These are phyloP conservation scores for Ectropis grisescens DNA, from an alignment of 1,140 invertebrate species.

Conservation along the genomic window DNA sequence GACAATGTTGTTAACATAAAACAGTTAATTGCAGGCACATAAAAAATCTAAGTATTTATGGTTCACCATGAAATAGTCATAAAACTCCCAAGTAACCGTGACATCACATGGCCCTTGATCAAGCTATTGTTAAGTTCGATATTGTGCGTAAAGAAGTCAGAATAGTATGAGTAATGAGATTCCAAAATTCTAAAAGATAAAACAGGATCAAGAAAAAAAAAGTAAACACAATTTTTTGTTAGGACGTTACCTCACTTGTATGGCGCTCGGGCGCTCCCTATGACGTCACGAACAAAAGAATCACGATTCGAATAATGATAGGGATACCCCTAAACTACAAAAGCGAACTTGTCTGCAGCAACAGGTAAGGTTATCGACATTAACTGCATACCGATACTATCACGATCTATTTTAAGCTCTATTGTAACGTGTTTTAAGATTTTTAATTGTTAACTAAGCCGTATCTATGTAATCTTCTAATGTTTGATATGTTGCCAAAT, in stretches of 20 bases:
- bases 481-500: too few species aligned
- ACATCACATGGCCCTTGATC: constrained; percentile 5
- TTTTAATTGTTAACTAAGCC: too few species aligned
- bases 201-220: constrained; percentile 15
- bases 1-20: too few species aligned
- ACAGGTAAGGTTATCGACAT: too few species aligned
- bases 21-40: too few species aligned
- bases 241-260: constrained; percentile 33
- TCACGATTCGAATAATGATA: constrained; percentile 13
- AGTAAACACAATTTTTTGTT: constrained; percentile 22
- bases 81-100: constrained; percentile 7
- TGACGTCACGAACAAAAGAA: constrained; percentile 30
- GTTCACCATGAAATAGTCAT: too few species aligned
- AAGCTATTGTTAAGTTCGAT: constrained; percentile 8
- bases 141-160: too few species aligned
- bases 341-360: too few species aligned
- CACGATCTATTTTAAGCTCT: too few species aligned
- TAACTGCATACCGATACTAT: not conserved
- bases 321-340: constrained; percentile 12
- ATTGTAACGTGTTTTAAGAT: too few species aligned
- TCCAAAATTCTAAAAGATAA: constrained; percentile 18
- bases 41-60: too few species aligned
- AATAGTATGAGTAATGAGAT: constrained; percentile 22
- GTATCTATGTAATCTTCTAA: too few species aligned
- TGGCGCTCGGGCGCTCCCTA: constrained; percentile 10